Evolutionary conservation across 2,797 vertebrate species (phyloP), one percentile per base, ranked within the genome.

Genomic region (Xenentodon cancila): DNA sequence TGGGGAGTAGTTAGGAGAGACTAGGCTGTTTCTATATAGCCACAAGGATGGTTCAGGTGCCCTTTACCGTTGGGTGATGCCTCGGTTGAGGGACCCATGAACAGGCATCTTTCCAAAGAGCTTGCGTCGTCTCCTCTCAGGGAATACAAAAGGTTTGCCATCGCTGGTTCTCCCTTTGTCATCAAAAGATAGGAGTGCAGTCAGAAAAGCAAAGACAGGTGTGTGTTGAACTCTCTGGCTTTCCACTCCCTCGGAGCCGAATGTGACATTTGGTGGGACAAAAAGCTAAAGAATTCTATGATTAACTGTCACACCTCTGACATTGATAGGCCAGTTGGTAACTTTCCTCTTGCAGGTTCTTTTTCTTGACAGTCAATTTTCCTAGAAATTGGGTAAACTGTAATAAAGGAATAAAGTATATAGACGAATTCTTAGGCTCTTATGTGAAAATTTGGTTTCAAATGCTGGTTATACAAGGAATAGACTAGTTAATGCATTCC

Each of bases 191-290:
- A 53, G 61, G 62, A 62, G 66, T 30, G 21, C 21, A 1, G 76
- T 37, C 56, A 64, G 68, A 57, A 75, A 79, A 81, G 77, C 70
- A 77, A 56, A 73, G 84, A 87, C 82, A 86, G 85, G 84, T 88
- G 78, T 69, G 71, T 9, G 59, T 73, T 78, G 80, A 89, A 87
- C 85, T 84, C 85, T 84, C 30, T 4, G 53, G 68, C 76, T 82
- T 32, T 18, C 71, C 34, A 66, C 74, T 77, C 63, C 82, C 82
- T 64, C 6, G 0, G 74, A 84, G 82, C 71, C 67, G 37, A 59
- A 53, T 34, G 67, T 88, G 88, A 89, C 84, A 87, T 88, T 85
- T 81, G 43, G 75, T 46, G 43, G 73, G 69, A 84, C 77, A 77
- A 71, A 86, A 84, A 80, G 55, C 3, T 12, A 59, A 80, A 73